Conservation (phyloP, 2,113 vertebrate genomes). For the Xiphophorus hellerii region DNA sequence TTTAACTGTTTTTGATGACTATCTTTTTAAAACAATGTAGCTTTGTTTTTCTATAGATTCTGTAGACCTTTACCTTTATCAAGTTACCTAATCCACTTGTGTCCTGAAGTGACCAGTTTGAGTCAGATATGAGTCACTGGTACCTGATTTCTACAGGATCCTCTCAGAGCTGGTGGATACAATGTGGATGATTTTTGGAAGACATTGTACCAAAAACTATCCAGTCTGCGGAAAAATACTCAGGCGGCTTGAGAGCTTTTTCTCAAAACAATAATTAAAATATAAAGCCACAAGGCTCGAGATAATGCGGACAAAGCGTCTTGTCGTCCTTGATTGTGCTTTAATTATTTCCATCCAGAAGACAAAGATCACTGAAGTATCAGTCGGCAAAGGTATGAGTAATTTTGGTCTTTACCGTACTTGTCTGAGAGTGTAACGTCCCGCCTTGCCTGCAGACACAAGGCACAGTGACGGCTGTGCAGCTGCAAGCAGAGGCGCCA, state of each 20-base stretch:
- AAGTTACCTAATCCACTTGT: not conserved
- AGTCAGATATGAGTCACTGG: not conserved
- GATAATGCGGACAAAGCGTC: not conserved
- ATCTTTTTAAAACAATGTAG: not conserved
- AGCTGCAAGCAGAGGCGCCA: constrained; percentile 98
- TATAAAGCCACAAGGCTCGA: not conserved
- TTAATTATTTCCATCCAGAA: not conserved
- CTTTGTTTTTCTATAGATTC: not conserved
- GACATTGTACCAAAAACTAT: not conserved
- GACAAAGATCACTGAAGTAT: not conserved
- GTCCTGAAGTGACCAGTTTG: not conserved
- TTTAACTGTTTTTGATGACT: not conserved
- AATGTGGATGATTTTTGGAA: not conserved
- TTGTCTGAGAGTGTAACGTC: constrained; percentile 60
- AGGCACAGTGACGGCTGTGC: constrained; percentile 98
- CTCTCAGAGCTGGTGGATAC: not conserved
- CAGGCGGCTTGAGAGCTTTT: too few species aligned
- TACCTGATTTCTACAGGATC: not conserved
- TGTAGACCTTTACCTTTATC: not conserved
- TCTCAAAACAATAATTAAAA: not conserved
- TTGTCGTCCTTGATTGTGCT: not conserved
- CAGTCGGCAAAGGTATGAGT: not conserved
- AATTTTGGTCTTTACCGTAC: not conserved
- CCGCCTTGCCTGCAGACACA: constrained; percentile 92
- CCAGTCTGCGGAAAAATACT: not conserved